Evolutionary conservation across 2,888 invertebrate species (phyloP), one percentile per base, ranked within the genome.

Genomic region (Eretmocerus hayati): DNA sequence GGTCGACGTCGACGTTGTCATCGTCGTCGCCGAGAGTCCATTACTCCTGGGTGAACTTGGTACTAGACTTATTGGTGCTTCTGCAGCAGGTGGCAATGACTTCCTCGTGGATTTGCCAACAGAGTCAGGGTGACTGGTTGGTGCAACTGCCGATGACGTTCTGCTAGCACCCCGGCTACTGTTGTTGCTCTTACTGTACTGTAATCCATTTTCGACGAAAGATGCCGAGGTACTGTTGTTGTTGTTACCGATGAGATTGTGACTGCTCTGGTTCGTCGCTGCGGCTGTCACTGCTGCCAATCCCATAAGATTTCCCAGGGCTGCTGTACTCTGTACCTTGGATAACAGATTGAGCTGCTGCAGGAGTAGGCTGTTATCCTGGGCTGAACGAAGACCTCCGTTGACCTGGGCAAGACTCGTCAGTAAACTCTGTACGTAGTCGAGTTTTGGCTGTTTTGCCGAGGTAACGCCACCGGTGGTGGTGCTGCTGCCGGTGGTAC

Each of bases 91-190:
- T 69, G 76, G 65, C 8, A 61, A 49, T 41, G 60, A 64, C 43
- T 62, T 66, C 13, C 66, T 50, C 35, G 61, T 52, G 1, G 63
- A 59, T 22, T 63, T 59, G 4, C 53, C 53, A 2, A 58, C 56
- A 0, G 63, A 52, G 40, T 64, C 62, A 50, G 61, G 56, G 26
- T 65, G 61, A 21, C 20, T 13, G 20, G 19, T n/a, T 13, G 37
- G 37, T 13, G 37, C 37, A 3, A 19, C 19, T 5, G 18, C 37
- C 16, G 37, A 37, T 19, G 23, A 13, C n/a, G 8, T 32, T 73
- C 75, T 15, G 74, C 74, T 47, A 18, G 52, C 75, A 72, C 73
- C 6, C 74, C 73, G 20, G 75, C 72, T 44, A 55, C 73, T 35
- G 5, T 42, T 60, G 39, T 73, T 72, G 16, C 72, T 39, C n/a